Percentiles rank a stretch among this genome's conserved stretches.
Conservation (phyloP, 2,888 invertebrate genomes). For the Mythimna impura region DNA sequence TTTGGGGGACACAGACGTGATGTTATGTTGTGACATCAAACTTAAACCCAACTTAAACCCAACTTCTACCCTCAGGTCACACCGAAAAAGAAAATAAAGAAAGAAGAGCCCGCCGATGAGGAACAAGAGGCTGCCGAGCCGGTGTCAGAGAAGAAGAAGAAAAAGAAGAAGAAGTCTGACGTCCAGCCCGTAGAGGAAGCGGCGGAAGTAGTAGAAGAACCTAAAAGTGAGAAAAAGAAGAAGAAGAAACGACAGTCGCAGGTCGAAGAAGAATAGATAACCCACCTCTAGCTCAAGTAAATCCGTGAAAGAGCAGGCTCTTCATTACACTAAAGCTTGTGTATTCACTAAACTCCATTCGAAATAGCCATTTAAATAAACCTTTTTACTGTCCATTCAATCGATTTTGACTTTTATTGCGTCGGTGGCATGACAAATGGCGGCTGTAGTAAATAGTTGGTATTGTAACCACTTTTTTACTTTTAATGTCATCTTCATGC, state of each 20-base stretch:
- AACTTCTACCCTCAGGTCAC: slow-evolving; percentile 69
- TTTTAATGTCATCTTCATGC: too few species aligned
- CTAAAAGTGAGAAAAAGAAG: slow-evolving; percentile 86
- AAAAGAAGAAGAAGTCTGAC: slow-evolving; percentile 88
- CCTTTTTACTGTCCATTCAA: too few species aligned
- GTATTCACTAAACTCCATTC: slow-evolving; percentile 2
- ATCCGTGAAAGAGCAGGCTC: neutral
- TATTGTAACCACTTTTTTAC: too few species aligned
- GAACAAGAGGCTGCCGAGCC: slow-evolving; percentile 65
- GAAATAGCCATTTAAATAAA: too few species aligned
- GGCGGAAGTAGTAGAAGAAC: slow-evolving; percentile 68
- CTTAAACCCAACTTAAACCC: neutral
- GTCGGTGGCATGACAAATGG: too few species aligned
- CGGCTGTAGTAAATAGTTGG: too few species aligned
- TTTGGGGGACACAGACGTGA: too few species aligned
- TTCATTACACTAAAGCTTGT: neutral
- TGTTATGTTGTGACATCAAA: neutral
- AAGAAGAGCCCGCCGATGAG: slow-evolving; percentile 53
- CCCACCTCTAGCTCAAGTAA: slow-evolving; percentile 58
- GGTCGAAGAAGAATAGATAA: slow-evolving; percentile 74
- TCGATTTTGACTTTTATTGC: too few species aligned
- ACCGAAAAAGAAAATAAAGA: slow-evolving; percentile 80
- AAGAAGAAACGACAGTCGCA: slow-evolving; percentile 83
- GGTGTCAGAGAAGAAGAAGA: slow-evolving; percentile 87
- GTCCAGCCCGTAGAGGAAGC: slow-evolving; percentile 63